Base-by-base conservation (phyloP, 30 jellyfish, hydroid and myxozoan species). In the Aurelia aurita complex sp. Pacific region DNA sequence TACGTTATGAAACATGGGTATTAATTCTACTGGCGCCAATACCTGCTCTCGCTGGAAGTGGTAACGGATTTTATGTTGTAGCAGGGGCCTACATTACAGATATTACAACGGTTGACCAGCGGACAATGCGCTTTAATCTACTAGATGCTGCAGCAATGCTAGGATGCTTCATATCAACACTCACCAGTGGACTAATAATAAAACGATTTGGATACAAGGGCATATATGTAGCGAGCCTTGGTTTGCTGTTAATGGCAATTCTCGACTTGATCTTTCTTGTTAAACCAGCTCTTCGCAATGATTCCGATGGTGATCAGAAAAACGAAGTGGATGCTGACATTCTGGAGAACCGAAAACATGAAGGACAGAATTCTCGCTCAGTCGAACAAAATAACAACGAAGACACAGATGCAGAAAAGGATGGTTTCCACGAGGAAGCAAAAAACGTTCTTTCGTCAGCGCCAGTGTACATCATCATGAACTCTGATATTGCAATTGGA, bases 81-180 rank as follows among this genome's bases (percentile, higher is more conserved):
- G 57, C 67, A 23, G 43, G 32, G 1, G 64, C 81, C 38, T 71
- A 71, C 81, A 40, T 71, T 6, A 3, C 81, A 3, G 66, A 36
- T 4, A 71, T 71, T 32, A 71, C 81, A 33, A 36, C 81, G 4
- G 68, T 32, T 12, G 52, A 50, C 12, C 16, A 42, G 64, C 52
- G 81, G 33, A 71, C 81, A 4, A 29, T 71, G 81, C 64, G 81
- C 11, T 32, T 71, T 16, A 71, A 40, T 13, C 68, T 71, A 4
- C 34, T 71, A 23, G 81, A 71, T 32, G 67, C 81, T n/a, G 29
- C 65, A 35, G 16, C 66, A 33, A 36, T 71, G 34, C 19, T 71
- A 9, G 43, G 64, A 9, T 2, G 81, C 35, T 36, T 40, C 17
- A 8, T 33, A 2, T 16, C 81, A 40, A 19, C 81, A 16, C 57